Evolutionary conservation across 2,888 invertebrate genomes (phyloP).

Genomic region (Axea sp.): DNA sequence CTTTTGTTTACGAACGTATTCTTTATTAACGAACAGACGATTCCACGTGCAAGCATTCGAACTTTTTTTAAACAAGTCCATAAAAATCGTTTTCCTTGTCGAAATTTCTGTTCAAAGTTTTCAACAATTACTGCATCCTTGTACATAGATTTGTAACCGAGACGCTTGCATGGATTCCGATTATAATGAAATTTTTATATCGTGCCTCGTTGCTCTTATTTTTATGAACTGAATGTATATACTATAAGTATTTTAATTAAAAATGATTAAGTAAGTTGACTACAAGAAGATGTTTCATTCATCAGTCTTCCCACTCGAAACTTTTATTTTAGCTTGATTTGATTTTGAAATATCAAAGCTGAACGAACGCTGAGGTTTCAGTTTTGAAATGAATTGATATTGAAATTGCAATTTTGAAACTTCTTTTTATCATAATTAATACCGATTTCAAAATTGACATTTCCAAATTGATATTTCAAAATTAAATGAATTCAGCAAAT

Average conservation of each 20-base stretch:
- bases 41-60: slow-evolving; percentile 28
- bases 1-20: not conserved
- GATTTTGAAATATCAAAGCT: too few species aligned
- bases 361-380: too few species aligned
- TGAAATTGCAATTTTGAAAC: too few species aligned
- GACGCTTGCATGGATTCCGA: slow-evolving; percentile 47
- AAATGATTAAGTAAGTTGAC: slow-evolving; percentile 55
- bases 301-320: not conserved
- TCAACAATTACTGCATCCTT: slow-evolving; percentile 38
- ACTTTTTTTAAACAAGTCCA: too few species aligned
- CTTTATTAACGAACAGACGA: slow-evolving; percentile 10
- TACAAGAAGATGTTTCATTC: not conserved
- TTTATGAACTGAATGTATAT: slow-evolving; percentile 75
- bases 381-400: too few species aligned
- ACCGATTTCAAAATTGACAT: too few species aligned
- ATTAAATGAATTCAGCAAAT: too few species aligned
- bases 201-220: slow-evolving; percentile 63
- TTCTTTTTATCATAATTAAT: too few species aligned
- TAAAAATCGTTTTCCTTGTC: not conserved
- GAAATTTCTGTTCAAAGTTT: slow-evolving; percentile 11
- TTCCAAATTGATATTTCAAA: too few species aligned
- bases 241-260: slow-evolving; percentile 73
- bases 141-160: slow-evolving; percentile 60
- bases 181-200: slow-evolving; percentile 49
- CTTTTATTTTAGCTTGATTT: not conserved